phyloP scores from a whole-genome alignment of 2,113 vertebrate species.

The Puntigrus tetrazona region DNA sequence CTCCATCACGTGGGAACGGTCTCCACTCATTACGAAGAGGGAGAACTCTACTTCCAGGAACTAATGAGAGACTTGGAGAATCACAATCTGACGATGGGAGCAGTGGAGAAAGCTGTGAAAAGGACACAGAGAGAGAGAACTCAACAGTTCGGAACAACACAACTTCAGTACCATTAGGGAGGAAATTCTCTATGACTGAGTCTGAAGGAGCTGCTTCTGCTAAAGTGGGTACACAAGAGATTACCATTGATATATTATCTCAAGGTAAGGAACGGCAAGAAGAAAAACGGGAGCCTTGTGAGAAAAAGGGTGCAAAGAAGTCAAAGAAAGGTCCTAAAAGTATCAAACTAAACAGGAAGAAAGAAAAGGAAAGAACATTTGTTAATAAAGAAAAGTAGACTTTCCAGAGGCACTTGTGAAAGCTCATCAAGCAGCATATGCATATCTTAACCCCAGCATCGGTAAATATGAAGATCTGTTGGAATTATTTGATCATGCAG shows the following conservation, averaged over 20 bases:
- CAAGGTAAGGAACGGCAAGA: slow-evolving; percentile 68
- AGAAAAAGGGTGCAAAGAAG: slow-evolving; percentile 71
- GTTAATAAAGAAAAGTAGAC: slow-evolving; percentile 78
- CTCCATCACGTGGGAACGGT: slow-evolving; percentile 84
- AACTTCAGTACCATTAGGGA: slow-evolving; percentile 56
- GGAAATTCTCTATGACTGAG: slow-evolving; percentile 54
- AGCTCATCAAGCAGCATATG: slow-evolving; percentile 87
- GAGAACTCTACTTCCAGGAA: slow-evolving; percentile 69
- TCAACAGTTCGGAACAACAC: slow-evolving; percentile 55
- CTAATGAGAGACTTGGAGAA: slow-evolving; percentile 65
- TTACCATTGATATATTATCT: slow-evolving; percentile 50
- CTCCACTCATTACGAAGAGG: slow-evolving; percentile 74
- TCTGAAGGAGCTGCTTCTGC: slow-evolving; percentile 31
- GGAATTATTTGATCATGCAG: slow-evolving; percentile 79
- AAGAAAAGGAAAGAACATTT: slow-evolving; percentile 68
- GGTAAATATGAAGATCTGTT: slow-evolving; percentile 86
- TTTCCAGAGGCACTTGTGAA: slow-evolving; percentile 89
- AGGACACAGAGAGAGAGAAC: slow-evolving; percentile 62
- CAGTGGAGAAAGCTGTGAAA: slow-evolving; percentile 53
- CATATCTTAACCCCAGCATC: slow-evolving; percentile 87
- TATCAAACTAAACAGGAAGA: slow-evolving; percentile 71
- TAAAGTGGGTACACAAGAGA: slow-evolving; percentile 58
- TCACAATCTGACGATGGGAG: slow-evolving; percentile 61
- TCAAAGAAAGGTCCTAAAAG: slow-evolving; percentile 68
- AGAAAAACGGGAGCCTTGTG: slow-evolving; percentile 70